Percentiles rank a stretch among this genome's conserved stretches.
Conservation (phyloP, 2,113 vertebrate genomes). For the Xenus cinereus region DNA sequence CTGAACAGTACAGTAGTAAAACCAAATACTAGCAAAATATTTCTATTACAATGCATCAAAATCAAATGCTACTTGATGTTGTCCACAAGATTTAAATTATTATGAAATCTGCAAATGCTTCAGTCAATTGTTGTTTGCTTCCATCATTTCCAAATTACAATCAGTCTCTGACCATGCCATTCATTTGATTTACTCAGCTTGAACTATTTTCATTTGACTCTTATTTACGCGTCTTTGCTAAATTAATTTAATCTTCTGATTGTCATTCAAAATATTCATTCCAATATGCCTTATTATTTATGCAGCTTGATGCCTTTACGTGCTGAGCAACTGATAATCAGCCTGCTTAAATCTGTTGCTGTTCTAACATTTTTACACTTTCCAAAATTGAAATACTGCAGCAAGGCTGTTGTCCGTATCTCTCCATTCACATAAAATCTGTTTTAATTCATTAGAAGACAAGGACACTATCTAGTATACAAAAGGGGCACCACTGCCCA, state of each 20-base stretch:
- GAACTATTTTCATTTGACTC: conserved; percentile 11
- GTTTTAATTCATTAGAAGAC: background rate
- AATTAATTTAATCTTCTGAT: conserved; percentile 40
- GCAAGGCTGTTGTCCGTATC: background rate
- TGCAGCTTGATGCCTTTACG: background rate
- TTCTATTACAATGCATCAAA: background rate
- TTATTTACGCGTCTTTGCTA: conserved; percentile 17
- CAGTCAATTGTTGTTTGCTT: conserved; percentile 10
- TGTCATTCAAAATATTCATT: conserved; percentile 33
- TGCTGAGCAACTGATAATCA: background rate
- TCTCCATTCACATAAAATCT: background rate
- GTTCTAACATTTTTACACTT: background rate
- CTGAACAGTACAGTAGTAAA: background rate
- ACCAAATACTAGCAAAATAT: background rate
- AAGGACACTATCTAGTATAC: background rate
- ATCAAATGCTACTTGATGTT: background rate
- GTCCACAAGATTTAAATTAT: background rate
- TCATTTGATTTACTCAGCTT: conserved; percentile 49
- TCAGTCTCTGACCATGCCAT: conserved; percentile 25
- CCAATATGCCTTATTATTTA: background rate
- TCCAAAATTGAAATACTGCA: background rate
- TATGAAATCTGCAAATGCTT: conserved; percentile 13
- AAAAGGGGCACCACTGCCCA: background rate
- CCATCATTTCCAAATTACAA: conserved; percentile 30
- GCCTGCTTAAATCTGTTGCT: background rate